phyloP scores from a whole-genome alignment of 2,888 invertebrate genomes.

The Caenorhabditis panamensis region DNA sequence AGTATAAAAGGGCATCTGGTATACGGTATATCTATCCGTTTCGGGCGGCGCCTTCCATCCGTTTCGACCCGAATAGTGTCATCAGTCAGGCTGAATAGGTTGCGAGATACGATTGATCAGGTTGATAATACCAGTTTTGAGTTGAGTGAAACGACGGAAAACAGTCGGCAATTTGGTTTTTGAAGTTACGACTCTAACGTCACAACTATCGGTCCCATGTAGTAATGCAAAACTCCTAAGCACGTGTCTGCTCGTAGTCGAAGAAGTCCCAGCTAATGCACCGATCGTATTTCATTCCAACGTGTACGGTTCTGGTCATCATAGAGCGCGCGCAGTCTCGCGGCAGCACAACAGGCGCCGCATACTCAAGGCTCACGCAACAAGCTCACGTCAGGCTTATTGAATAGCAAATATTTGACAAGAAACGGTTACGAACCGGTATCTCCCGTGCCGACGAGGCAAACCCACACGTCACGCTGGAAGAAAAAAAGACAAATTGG shows the following conservation, averaged over 20 bases:
- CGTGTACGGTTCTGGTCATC: conserved; percentile 39
- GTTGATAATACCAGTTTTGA: conserved; percentile 37
- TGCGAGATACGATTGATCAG: conserved; percentile 20
- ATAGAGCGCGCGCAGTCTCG: neutral
- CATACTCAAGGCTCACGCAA: conserved; percentile 51
- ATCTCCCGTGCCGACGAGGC: conserved; percentile 33
- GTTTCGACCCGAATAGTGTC: conserved; percentile 21
- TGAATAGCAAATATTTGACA: conserved; percentile 62
- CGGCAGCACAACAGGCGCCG: conserved; percentile 23
- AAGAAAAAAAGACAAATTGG: neutral
- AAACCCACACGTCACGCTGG: conserved; percentile 49
- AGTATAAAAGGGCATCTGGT: conserved; percentile 52
- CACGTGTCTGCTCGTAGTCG: too few species aligned
- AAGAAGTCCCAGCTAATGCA: neutral
- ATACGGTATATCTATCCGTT: conserved; percentile 26
- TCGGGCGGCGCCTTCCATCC: conserved; percentile 10
- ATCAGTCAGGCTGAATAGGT: conserved; percentile 58
- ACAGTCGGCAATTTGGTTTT: conserved; percentile 5
- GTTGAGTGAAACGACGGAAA: neutral
- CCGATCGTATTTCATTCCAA: neutral
- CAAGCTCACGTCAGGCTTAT: conserved; percentile 60
- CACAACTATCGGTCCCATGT: too few species aligned
- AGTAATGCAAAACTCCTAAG: too few species aligned
- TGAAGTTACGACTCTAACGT: neutral
- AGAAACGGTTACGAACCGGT: conserved; percentile 64